A percentile compares a stretch with the other conserved stretches of the same genome.
Evolutionary conservation across 2,113 vertebrate species (phyloP).

Genomic region (Peromyscus leucopus): DNA sequence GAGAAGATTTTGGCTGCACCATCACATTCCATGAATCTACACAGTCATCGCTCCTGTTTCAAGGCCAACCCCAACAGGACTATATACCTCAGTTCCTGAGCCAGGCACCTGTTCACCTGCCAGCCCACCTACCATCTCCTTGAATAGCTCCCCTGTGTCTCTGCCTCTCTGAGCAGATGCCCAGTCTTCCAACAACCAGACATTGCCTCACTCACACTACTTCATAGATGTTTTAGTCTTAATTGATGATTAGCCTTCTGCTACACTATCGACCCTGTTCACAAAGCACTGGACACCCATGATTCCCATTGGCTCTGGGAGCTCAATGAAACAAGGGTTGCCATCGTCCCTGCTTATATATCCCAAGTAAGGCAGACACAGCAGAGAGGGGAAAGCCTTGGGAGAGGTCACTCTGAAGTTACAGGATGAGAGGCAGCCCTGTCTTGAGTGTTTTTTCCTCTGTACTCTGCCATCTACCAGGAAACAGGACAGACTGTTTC

Average conservation of each 20-base stretch:
- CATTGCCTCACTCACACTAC: not conserved
- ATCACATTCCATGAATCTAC: not conserved
- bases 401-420: constrained; percentile 2
- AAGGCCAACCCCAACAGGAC: not conserved
- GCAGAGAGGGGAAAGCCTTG: not conserved
- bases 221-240: not conserved
- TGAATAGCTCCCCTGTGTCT: not conserved
- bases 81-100: not conserved
- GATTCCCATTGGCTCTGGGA: not conserved
- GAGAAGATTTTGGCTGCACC: not conserved
- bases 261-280: not conserved
- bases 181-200: not conserved
- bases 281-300: not conserved
- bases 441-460: not conserved
- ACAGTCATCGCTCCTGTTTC: not conserved
- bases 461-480: not conserved
- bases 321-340: not conserved
- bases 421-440: not conserved
- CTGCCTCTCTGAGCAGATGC: not conserved
- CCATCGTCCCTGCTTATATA: not conserved
- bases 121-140: not conserved
- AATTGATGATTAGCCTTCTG: not conserved
- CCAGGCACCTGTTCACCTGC: not conserved
- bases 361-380: not conserved
- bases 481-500: not conserved